Conservation (phyloP, 2,797 vertebrate genomes). For the Cebuella pygmaea region DNA sequence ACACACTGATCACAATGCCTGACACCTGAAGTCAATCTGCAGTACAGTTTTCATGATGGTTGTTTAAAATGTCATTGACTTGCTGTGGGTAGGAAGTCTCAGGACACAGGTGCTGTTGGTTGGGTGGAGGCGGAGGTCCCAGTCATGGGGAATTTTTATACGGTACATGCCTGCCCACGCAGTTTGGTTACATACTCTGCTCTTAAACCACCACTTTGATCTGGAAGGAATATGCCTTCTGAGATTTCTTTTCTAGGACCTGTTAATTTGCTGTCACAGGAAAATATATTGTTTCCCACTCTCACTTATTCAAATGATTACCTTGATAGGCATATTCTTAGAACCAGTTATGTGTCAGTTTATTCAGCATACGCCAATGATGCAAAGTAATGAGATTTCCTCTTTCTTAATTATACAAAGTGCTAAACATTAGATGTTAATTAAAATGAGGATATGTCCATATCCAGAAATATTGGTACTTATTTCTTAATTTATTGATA, state of each 20-base stretch:
- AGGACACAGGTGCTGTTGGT: neutral
- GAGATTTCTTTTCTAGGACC: neutral
- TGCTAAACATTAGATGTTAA: neutral
- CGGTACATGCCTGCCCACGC: fast-evolving
- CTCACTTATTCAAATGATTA: neutral
- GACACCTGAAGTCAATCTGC: neutral
- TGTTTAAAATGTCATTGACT: neutral
- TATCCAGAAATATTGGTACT: neutral
- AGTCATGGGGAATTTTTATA: fast-evolving
- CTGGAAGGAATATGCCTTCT: neutral
- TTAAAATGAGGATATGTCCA: neutral
- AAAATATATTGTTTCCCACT: neutral
- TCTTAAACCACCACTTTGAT: too few species aligned
- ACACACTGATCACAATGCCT: neutral
- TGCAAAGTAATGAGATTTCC: neutral
- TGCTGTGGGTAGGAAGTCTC: neutral
- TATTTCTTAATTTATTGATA: neutral
- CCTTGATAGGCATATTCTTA: neutral
- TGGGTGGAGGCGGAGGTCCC: neutral
- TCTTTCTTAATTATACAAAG: neutral
- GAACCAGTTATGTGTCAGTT: neutral
- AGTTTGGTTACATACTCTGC: fast-evolving
- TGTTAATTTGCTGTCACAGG: neutral
- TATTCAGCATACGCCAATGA: neutral
- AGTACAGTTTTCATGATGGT: neutral